Percentiles rank a stretch among this genome's conserved stretches.
Conservation (phyloP, 2,888 invertebrate species). For the Asteroscopus sphinx region DNA sequence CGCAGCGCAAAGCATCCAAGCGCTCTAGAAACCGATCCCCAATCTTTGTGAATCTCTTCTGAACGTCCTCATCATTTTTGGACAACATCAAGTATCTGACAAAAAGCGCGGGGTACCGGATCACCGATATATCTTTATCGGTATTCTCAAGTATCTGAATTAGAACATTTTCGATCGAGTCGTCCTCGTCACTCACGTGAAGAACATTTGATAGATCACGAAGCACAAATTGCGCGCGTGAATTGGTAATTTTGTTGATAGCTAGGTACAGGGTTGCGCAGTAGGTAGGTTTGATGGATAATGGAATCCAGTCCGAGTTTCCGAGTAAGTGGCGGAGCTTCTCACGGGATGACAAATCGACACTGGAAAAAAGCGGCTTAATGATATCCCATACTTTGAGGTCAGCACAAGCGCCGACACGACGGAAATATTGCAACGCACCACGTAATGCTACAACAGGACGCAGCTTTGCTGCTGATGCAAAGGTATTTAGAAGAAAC, state of each 20-base stretch:
- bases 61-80: constrained; percentile 60
- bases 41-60: constrained; percentile 58
- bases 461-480: constrained; percentile 54
- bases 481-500: constrained; percentile 46
- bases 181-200: constrained; percentile 42
- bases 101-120: constrained; percentile 62
- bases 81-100: constrained; percentile 69
- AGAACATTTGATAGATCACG: constrained; percentile 60
- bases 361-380: constrained; percentile 60
- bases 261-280: constrained; percentile 61
- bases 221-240: constrained; percentile 52
- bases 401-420: constrained; percentile 50
- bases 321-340: constrained; percentile 27
- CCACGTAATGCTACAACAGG: constrained; percentile 66
- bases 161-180: constrained; percentile 57
- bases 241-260: constrained; percentile 45
- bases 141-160: constrained; percentile 40
- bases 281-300: constrained; percentile 65
- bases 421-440: constrained; percentile 59
- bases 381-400: constrained; percentile 67
- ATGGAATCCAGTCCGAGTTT: constrained; percentile 58
- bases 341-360: constrained; percentile 50
- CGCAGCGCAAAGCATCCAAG: constrained; percentile 36
- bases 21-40: constrained; percentile 63
- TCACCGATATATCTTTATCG: constrained; percentile 21